Evolutionary conservation across 2,113 vertebrate genomes (phyloP).

Genomic region (Phrynosoma platyrhinos): DNA sequence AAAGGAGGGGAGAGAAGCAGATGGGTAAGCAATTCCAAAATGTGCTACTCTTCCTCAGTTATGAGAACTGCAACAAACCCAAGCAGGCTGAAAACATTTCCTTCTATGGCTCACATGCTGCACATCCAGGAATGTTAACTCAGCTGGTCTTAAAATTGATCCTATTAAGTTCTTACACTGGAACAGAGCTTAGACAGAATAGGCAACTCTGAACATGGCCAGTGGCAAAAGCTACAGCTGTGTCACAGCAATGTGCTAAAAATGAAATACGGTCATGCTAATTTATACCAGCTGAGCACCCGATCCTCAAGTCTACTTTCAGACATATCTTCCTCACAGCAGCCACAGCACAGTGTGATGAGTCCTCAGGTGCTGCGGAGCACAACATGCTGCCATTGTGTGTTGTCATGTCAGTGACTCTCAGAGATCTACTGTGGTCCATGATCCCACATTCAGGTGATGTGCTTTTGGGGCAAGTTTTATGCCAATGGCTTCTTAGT

Average conservation of each 20-base stretch:
- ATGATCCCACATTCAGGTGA: not conserved
- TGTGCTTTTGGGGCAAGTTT: not conserved
- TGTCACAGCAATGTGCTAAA: not conserved
- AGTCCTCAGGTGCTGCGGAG: not conserved
- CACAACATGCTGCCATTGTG: not conserved
- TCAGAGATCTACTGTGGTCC: not conserved
- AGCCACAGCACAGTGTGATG: not conserved
- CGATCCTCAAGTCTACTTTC: constrained; percentile 5
- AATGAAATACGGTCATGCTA: constrained; percentile 3
- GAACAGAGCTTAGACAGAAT: constrained; percentile 29
- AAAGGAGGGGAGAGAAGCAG: too few species aligned
- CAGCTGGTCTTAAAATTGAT: constrained; percentile 43
- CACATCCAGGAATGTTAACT: constrained; percentile 39
- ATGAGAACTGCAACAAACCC: constrained; percentile 19
- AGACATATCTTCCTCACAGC: not conserved
- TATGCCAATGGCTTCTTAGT: not conserved
- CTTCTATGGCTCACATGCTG: constrained; percentile 33
- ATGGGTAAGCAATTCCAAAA: not conserved
- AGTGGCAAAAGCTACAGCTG: constrained; percentile 33
- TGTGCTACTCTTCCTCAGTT: not conserved
- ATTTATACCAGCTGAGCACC: constrained; percentile 30
- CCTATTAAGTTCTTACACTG: constrained; percentile 40
- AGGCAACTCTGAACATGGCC: constrained; percentile 16
- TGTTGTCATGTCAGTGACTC: too few species aligned
- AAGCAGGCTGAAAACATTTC: constrained; percentile 37